Base-by-base conservation (phyloP, 2,888 invertebrate genomes). In the Drosophila multiciliata region DNA sequence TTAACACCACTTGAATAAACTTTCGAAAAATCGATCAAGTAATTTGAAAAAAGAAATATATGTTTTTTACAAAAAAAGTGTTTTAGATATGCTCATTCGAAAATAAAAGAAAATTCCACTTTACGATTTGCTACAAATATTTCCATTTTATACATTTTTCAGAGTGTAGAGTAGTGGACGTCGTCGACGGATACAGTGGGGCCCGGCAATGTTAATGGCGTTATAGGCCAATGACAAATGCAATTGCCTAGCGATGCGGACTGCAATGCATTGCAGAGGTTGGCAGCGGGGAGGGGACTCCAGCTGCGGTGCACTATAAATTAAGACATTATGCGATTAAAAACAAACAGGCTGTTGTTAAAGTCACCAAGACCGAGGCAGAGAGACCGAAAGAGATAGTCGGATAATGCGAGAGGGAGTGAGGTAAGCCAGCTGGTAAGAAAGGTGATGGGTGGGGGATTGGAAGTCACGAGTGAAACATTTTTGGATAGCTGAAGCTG, bases 321-420 rank as follows among this genome's bases (percentile, higher is more conserved):
- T 91, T 92, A 91, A 91, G 91, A 91, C 91, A 91, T 91, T 91
- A 91, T 91, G 88, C 90, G 91, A 91, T 90, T 90, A 91, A 91
- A 90, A 90, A 84, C 91, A 90, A 90, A 91, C 90, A 84, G 87
- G 79, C 80, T 79, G 83, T 87, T 89, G 89, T 84, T 84, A 86
- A 86, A 83, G 72, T 74, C 78, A 74, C 76, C 72, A 64, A 76
- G 67, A n/a, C 55, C 48, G 23, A 9, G 35, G 61, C 59, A 65
- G 50, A 29, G 49, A 53, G 42, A 60, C 54, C 54, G 54, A 33
- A 33, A 20, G 60, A 68, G 57, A 35, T 33, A 54, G 53, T 23
- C 17, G 32, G 38, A 48, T 33, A 62, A 49, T 45, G 62, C 35
- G 32, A 33, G 49, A 45, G 59, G 35, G n/a, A 32, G 23, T 7